Base-by-base conservation (phyloP, 1,140 invertebrate species). In the Hylaeus anthracinus region DNA sequence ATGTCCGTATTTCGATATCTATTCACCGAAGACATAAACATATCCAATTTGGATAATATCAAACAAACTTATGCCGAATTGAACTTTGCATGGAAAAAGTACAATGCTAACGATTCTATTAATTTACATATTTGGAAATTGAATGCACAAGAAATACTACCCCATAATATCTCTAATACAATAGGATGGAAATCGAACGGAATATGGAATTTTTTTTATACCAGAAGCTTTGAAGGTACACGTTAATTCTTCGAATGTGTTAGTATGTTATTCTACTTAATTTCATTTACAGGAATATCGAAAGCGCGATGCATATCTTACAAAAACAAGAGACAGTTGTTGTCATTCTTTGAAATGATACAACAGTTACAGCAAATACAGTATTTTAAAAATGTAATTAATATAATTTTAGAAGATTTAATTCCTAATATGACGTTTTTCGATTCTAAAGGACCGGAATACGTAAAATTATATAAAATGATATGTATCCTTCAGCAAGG, bases 151-250 rank as follows among this genome's bases (percentile, higher is more conserved):
- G 15, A 4, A 9, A 14, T 14, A n/a, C 58, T 39, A 6, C n/a
- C 45, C 9, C 1, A 60, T 55, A n/a, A 43, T 64, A 1, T 61
- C 55, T 61, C 72, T 58, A n/a, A 61, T 14, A 73, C 77, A 60
- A 73, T 43, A 37, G 81, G 82, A 53, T 92, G 88, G 87, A 88
- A 90, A 48, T 89, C 84, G 9, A 90, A 91, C 65, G 92, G 91
- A 14, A 76, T 93, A 72, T 93, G 92, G 92, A 93, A 92, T 74
- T 51, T 48, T 14, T 85, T 66, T 9, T 85, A 80, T 51, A 76
- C 87, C 63, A 61, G 79, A 15, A 61, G 87, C n/a, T 76, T 92
- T 26, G 64, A 88, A 87, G 89, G 91, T 90, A 88, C n/a, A 26
- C 73, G 41, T 75, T 53, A 12, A 72, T 60, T 56, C 26, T 37